Evolutionary conservation across 2,797 vertebrate species (phyloP).

Genomic region (Cryptoblepharus egeriae): DNA sequence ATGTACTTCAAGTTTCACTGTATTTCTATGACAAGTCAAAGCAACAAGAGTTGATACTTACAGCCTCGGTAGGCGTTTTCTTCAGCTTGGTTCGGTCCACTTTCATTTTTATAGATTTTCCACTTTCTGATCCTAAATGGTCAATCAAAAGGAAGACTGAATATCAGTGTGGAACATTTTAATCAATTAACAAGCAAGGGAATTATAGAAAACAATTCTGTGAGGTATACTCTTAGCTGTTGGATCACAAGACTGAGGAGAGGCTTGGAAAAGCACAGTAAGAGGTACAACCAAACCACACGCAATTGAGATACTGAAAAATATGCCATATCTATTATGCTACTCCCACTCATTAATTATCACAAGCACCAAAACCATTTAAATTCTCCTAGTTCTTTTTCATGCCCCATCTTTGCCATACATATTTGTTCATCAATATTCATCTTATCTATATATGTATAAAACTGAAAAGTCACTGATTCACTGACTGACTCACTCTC

Average conservation of each 20-base stretch:
- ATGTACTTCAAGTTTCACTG: neutral
- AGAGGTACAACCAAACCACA: neutral
- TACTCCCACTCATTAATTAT: neutral
- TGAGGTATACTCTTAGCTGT: no score
- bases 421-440: neutral
- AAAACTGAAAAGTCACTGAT: no score
- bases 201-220: neutral
- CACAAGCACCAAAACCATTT: neutral
- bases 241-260: neutral
- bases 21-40: neutral
- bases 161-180: neutral
- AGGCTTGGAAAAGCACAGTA: neutral
- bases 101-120: constrained; percentile 89
- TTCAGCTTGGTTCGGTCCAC: constrained; percentile 97
- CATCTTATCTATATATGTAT: no score
- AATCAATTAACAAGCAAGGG: neutral
- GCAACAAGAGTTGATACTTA: constrained; percentile 76
- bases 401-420: neutral
- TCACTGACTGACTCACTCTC: no score
- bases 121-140: constrained; percentile 79
- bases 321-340: neutral
- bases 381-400: neutral
- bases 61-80: constrained; percentile 97
- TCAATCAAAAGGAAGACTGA: constrained; percentile 41
- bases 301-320: neutral